Conservation (phyloP, 2,113 vertebrate species). For the Solenodon paradoxus region DNA sequence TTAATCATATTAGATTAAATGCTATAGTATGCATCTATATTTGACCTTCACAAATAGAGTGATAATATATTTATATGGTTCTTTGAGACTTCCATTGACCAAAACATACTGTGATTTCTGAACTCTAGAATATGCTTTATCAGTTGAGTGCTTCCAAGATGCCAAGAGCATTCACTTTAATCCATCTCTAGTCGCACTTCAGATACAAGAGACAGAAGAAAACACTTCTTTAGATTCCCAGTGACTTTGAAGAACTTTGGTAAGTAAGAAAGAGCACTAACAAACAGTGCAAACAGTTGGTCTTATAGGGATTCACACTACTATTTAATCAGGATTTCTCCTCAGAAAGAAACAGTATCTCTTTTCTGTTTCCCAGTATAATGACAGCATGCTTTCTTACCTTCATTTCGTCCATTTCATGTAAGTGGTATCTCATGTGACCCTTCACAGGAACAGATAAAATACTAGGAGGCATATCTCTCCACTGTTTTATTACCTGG, state of each 20-base stretch:
- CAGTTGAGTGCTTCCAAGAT: slow-evolving; percentile 11
- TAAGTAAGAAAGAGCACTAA: slow-evolving; percentile 43
- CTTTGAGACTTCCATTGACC: background rate
- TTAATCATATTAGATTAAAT: background rate
- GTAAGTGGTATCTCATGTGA: slow-evolving; percentile 22
- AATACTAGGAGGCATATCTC: background rate
- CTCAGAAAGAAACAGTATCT: slow-evolving; percentile 25
- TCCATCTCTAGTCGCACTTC: background rate
- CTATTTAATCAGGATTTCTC: background rate
- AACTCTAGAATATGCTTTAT: background rate
- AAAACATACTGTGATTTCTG: background rate
- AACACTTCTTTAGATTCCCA: background rate
- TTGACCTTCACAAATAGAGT: background rate
- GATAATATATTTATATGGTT: background rate
- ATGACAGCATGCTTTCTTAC: background rate
- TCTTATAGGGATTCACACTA: slow-evolving; percentile 55
- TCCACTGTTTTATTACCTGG: background rate
- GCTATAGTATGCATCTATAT: background rate
- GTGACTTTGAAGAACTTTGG: slow-evolving; percentile 72
- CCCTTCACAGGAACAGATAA: slow-evolving; percentile 57
- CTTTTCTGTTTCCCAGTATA: slow-evolving; percentile 57
- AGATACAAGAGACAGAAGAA: background rate
- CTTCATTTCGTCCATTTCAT: slow-evolving; percentile 54
- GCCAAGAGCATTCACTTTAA: background rate
- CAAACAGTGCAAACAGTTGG: slow-evolving; percentile 32